Conservation (phyloP, 2,888 invertebrate genomes). For the Patella ulyssiponensis region DNA sequence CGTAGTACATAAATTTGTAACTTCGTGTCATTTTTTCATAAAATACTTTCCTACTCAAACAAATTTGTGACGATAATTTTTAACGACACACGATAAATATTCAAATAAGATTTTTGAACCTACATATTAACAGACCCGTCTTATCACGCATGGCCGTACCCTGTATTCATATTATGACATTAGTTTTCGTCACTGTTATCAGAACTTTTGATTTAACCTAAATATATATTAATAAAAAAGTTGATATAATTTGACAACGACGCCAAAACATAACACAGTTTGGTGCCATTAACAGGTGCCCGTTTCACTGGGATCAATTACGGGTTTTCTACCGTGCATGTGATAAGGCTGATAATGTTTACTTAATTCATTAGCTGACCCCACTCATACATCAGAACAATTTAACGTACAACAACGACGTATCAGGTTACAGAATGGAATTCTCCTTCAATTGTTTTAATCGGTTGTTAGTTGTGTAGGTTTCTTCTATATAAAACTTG, state of each 20-base stretch:
- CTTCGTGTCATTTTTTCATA: too few species aligned
- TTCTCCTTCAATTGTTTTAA: constrained; percentile 5
- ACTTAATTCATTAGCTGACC: background rate
- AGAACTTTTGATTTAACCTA: background rate
- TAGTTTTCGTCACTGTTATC: too few species aligned
- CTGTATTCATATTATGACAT: too few species aligned
- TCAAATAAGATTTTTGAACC: too few species aligned
- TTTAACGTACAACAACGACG: background rate
- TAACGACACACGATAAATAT: too few species aligned
- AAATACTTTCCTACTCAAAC: too few species aligned
- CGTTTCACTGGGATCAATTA: background rate
- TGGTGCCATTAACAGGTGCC: background rate
- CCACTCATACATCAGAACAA: background rate
- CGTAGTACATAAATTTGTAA: too few species aligned
- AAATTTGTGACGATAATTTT: too few species aligned
- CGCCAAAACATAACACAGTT: background rate
- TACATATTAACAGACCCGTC: too few species aligned
- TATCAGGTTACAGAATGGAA: background rate
- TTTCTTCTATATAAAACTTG: background rate
- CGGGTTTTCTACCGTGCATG: background rate
- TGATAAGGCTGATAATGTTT: background rate
- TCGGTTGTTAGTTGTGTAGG: background rate
- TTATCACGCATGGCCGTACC: too few species aligned
- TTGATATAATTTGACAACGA: background rate
- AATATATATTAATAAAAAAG: background rate